Conservation (phyloP, 2,797 vertebrate species). For the Calcarius lapponicus region DNA sequence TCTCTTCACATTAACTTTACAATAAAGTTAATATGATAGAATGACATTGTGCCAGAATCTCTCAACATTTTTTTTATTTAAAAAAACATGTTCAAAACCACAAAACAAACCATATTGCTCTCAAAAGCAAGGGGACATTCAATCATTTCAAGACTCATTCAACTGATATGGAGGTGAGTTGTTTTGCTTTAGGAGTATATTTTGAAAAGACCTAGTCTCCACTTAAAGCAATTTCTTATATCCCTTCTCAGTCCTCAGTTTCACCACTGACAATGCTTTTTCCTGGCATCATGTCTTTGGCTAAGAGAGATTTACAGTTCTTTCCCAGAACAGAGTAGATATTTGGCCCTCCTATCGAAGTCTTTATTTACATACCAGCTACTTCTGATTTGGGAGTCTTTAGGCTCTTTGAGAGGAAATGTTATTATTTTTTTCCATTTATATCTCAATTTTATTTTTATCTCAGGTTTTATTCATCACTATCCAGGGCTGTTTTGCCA, state of each 20-base stretch:
- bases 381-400: background rate
- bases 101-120: background rate
- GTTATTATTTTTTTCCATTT: background rate
- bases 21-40: conserved; percentile 35
- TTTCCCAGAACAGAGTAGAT: background rate
- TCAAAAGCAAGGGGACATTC: background rate
- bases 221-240: background rate
- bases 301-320: background rate
- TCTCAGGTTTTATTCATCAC: background rate
- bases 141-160: conserved; percentile 37
- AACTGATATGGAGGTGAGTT: background rate
- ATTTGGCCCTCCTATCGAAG: background rate
- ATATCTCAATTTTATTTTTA: background rate
- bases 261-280: background rate
- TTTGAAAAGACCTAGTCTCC: background rate
- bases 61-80: conserved; percentile 4
- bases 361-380: background rate
- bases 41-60: conserved; percentile 59
- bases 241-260: background rate
- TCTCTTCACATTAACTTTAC: conserved; percentile 64
- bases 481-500: background rate
- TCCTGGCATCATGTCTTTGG: background rate
- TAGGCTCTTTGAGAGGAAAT: background rate
- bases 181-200: background rate
- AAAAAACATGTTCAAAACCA: background rate